Evolutionary conservation across 2,113 vertebrate species (phyloP), one percentile per base, ranked within the genome.

Genomic region (Ammodytes dubius): DNA sequence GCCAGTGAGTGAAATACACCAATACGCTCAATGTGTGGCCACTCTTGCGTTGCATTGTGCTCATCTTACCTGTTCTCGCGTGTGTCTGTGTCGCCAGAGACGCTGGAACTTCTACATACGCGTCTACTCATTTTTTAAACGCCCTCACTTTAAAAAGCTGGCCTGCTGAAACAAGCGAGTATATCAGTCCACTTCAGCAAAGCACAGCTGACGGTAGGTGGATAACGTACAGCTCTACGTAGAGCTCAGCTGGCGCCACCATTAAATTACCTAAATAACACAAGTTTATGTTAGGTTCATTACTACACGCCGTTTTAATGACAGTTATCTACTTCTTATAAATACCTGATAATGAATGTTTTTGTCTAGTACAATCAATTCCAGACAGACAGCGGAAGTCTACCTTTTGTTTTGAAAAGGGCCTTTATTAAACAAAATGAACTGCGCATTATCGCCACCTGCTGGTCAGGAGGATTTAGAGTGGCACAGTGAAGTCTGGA

Each of bases 41-140:
- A 43, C 17, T 17, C 19, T 6, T 6, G 19, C 7, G 13, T 0
- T 14, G n/a, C 6, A 67, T 49, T 13, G 40, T 4, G 27, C 4
- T 35, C 0, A 1, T 27, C 7, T 82, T 74, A 91, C 92, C 89
- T 85, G 88, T 85, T 85, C 78, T 75, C 86, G 89, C 91, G 91
- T 93, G 15, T 35, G 17, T 9, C 13, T 50, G 71, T 13, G 17
- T 4, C 10, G 27, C 27, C 27, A 27, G 27, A 27, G 27, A 27
- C 27, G 1, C 27, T 27, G 27, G 27, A 27, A 27, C 27, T 27
- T 27, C 27, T 27, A 27, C 27, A 27, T 27, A 27, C 27, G 27
- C 27, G 27, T 27, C 27, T 27, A 27, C 27, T 27, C 27, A 27
- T 27, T 27, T 27, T 27, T 27, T 27, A 1, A 27, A 27, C 27